Evolutionary conservation across 2,113 vertebrate species (phyloP).

Genomic region (Chunga burmeisteri): DNA sequence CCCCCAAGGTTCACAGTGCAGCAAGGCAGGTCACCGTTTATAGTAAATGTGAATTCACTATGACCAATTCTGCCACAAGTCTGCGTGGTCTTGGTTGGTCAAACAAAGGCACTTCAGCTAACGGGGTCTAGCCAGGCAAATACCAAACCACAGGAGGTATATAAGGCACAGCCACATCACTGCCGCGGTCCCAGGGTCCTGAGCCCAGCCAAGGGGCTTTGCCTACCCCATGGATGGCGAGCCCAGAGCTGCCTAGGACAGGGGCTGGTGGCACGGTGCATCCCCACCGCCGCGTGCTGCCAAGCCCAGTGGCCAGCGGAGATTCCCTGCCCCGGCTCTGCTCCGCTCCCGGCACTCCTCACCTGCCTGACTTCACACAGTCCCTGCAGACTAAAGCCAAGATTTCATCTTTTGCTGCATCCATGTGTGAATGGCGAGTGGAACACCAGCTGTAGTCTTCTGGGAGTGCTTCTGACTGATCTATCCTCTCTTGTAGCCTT

Average conservation of each 20-base stretch:
- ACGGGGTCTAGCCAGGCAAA: not conserved
- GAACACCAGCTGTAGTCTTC: not conserved
- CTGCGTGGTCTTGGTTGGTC: not conserved
- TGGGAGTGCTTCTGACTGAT: not conserved
- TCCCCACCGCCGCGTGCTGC: not conserved
- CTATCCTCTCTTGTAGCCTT: rapidly evolving
- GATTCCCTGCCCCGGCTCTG: rapidly evolving
- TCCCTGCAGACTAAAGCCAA: rapidly evolving
- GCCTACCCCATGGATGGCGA: not conserved
- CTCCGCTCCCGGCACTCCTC: not conserved
- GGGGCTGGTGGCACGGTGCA: rapidly evolving
- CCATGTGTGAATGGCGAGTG: rapidly evolving
- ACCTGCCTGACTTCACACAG: no score
- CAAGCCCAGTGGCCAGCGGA: no score
- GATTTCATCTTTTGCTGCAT: no score
- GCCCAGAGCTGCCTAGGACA: not conserved
- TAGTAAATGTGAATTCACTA: not conserved
- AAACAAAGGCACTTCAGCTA: not conserved
- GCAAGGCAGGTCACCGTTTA: not conserved
- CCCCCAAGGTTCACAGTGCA: not conserved
- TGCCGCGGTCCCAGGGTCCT: rapidly evolving
- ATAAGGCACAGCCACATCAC: not conserved
- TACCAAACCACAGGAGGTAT: no score
- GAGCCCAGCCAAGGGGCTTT: not conserved
- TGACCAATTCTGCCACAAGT: no score